phyloP scores from a whole-genome alignment of 2,888 invertebrate genomes.

The Anthophora plumipes region DNA sequence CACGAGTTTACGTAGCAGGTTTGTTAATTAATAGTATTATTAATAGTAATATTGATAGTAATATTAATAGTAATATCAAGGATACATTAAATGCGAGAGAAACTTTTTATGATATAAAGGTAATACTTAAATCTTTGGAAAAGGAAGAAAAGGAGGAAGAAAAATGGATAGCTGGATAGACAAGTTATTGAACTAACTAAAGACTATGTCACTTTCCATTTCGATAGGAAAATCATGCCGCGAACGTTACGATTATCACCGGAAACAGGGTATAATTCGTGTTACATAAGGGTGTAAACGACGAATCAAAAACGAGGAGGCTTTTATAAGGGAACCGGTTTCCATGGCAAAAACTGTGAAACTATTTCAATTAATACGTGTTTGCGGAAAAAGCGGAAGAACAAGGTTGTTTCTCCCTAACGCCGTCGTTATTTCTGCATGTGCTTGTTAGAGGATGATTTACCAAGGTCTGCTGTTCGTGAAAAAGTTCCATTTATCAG shows the following conservation, averaged over 20 bases:
- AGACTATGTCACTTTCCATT: slow-evolving; percentile 6
- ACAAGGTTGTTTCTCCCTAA: not conserved
- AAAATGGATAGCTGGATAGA: not conserved
- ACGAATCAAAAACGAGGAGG: not conserved
- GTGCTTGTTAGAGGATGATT: not conserved
- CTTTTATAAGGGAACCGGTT: slow-evolving; percentile 13
- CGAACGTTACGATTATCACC: not conserved
- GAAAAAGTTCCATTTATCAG: too few species aligned
- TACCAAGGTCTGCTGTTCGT: accelerated
- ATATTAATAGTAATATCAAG: not conserved
- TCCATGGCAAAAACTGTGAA: not conserved
- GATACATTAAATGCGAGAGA: too few species aligned
- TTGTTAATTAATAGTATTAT: slow-evolving; percentile 2
- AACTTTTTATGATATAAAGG: too few species aligned
- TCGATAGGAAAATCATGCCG: not conserved
- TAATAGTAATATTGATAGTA: not conserved
- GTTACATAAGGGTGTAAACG: slow-evolving; percentile 6
- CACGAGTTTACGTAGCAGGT: slow-evolving; percentile 76
- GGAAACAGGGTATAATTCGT: not conserved
- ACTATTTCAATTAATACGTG: slow-evolving; percentile 22
- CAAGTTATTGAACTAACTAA: not conserved
- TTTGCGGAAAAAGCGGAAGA: not conserved
- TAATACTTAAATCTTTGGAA: not conserved
- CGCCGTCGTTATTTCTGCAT: not conserved
- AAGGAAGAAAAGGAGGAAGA: not conserved